Percentiles rank a stretch among this genome's conserved stretches.
Evolutionary conservation across 2,113 vertebrate genomes (phyloP).

Genomic region (Ctenomys sociabilis): DNA sequence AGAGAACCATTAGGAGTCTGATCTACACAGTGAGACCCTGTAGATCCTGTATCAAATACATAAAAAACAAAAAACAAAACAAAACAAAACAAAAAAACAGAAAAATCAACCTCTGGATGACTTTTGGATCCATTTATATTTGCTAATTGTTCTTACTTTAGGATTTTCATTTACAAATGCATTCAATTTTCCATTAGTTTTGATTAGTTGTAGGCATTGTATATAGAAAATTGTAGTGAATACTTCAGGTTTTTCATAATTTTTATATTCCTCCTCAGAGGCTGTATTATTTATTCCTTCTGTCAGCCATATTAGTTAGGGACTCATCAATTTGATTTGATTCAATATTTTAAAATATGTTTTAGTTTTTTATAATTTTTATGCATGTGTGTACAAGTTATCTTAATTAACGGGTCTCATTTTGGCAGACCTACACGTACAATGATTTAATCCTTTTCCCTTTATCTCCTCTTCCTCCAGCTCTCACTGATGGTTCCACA

Average conservation of each 20-base stretch:
- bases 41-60: too few relatives aligned
- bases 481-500: not conserved
- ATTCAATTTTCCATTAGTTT: not conserved
- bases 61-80: too few relatives aligned
- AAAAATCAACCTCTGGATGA: not conserved
- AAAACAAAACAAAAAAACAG: too few relatives aligned
- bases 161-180: not conserved
- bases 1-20: too few relatives aligned
- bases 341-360: not conserved
- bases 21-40: too few relatives aligned
- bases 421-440: not conserved
- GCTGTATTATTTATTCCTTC: not conserved
- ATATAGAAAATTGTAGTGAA: not conserved
- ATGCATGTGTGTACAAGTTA: not conserved
- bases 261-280: not conserved
- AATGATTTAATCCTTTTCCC: not conserved
- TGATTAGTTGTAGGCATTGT: not conserved
- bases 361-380: not conserved
- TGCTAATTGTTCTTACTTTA: not conserved
- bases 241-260: not conserved
- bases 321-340: not conserved
- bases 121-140: not conserved
- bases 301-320: not conserved
- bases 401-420: not conserved
- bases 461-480: not conserved